Base-by-base conservation (phyloP, 1,140 invertebrate species). In the Agrypnia vestita region DNA sequence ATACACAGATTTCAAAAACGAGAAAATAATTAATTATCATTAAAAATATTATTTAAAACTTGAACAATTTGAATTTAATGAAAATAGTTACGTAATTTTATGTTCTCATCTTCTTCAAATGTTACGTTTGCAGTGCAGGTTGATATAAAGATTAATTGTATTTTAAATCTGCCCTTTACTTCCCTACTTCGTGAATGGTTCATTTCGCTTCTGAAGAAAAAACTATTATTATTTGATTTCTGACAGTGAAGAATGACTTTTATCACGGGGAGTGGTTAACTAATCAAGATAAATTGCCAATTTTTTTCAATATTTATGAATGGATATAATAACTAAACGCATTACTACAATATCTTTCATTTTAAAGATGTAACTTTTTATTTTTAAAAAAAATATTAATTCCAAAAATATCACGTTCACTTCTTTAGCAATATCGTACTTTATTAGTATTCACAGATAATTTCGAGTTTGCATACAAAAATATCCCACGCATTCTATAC, bases 401-500 rank as follows among this genome's bases (percentile, higher is more conserved):
- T 35, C 19, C 10, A 64, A 7, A 43, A 62, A 25, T 43, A 25
- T 64, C 61, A 64, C 61, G 61, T 64, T 35, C 61, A 13, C 35
- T 64, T 64, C 15, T 21, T 64, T 35, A 64, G 61, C 61, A n/a
- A 11, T 25, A n/a, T 25, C 3, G 19, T 64, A n/a, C 6, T 12
- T 51, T 3, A 35, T 35, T n/a, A n/a, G n/a, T n/a, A 64, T 64
- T 64, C 61, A 64, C 25, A 35, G 25, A 35, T 35, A 3, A 3
- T 1, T 64, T 35, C 25, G 10, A 13, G 21, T 35, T 8, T 64
- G n/a, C n/a, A 25, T 64, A 7, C 35, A 43, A 64, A 64, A 35
- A 51, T 51, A 11, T 69, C 64, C 64, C 64, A 69, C 64, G 64
- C 64, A 69, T 69, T 17, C 44, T 44, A 19, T 47, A 69, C 64